Evolutionary conservation across 2,113 vertebrate genomes (phyloP), one percentile per base, ranked within the genome.

Genomic region (Rousettus leschenaultii): DNA sequence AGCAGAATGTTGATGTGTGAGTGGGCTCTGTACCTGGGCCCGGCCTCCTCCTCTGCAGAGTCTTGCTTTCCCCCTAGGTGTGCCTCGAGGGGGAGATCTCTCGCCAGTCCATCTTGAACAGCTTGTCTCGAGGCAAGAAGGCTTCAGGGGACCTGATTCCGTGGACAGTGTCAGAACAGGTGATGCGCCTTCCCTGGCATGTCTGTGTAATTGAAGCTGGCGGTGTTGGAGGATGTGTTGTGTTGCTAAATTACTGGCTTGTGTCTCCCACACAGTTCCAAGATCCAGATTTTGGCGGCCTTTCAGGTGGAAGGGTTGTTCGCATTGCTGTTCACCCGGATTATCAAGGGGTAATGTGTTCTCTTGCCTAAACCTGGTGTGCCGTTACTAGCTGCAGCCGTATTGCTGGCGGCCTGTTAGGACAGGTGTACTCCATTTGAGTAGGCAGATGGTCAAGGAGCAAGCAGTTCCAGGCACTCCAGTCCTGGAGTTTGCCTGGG

Each of bases 31-130:
- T 3, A 2, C 61, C 51, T 51, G 48, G 86, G 43, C 38, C 38
- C 1, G 9, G 22, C 59, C 57, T 35, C 1, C 16, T 9, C 22
- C 5, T 38, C 53, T 55, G 0, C 21, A 16, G 14, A 21, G n/a
- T 8, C 35, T 53, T 53, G 10, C 61, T 85, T 40, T 7, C 74
- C 12, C 61, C 7, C 53, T 96, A 99, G 99, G 99, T 99, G 48
- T 99, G 99, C 98, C 96, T 99, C 15, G 99, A 99, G 95, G 99
- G 99, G 40, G 99, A 99, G 98, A 99, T 99, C 96, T 99, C 99
- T 15, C 99, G 98, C 2, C 99, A 99, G 96, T 99, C 99, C 71
- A 99, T 99, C 97, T 98, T 99, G 94, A 99, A 98, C 97, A 99
- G 99, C 97, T 98, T 99, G 45, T 99, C 99, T 43, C 98, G 99